Base-by-base conservation (phyloP, 2,113 vertebrate species). In the Rhodinocichla rosea region DNA sequence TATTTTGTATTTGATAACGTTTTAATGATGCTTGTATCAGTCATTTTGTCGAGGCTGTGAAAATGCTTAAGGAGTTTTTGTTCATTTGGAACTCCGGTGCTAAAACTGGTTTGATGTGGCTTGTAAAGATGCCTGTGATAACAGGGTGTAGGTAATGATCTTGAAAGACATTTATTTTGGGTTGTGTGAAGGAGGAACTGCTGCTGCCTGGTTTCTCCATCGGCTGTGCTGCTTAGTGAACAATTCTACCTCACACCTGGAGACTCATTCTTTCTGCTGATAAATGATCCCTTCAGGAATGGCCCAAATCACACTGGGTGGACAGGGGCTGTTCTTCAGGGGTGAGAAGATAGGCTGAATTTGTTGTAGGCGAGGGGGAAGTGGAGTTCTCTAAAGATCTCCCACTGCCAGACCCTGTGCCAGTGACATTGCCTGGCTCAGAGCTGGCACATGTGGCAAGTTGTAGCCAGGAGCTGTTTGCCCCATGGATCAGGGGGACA, bases 381-480 rank as follows among this genome's bases (percentile, higher is more conserved):
- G 32, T 1, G 2, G 52, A 28, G 33, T 60, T 91, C 62, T 73
- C 59, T 30, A 5, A 37, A 59, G 33, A 18, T 20, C 19, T 74
- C 11, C 26, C 0, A 0, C 77, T 26, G 42, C 50, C 0, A 0
- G 22, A 44, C 32, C 37, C 12, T 0, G 0, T 45, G 40, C 17
- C 1, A 4, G 62, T 37, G 78, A 26, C 8, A 0, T 10, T 64
- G 33, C 22, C 49, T 1, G 0, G 39, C 59, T 69, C 1, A 5
- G 67, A 15, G 55, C 35, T 18, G 23, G 77, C 45, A 20, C 3
- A 4, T 4, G 33, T 24, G 30, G 6, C 6, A 5, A 56, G 15
- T 4, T 60, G 71, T 39, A 22, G 56, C 23, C 56, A 55, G 50
- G 15, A 55, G 45, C 55, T 52, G 26, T 26, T 9, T 5, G 35